A percentile compares a stretch with the other conserved stretches of the same genome.
These are phyloP conservation scores for Cichladusa arquata DNA, from an alignment of 2,113 vertebrate species.

Conservation along the genomic window DNA sequence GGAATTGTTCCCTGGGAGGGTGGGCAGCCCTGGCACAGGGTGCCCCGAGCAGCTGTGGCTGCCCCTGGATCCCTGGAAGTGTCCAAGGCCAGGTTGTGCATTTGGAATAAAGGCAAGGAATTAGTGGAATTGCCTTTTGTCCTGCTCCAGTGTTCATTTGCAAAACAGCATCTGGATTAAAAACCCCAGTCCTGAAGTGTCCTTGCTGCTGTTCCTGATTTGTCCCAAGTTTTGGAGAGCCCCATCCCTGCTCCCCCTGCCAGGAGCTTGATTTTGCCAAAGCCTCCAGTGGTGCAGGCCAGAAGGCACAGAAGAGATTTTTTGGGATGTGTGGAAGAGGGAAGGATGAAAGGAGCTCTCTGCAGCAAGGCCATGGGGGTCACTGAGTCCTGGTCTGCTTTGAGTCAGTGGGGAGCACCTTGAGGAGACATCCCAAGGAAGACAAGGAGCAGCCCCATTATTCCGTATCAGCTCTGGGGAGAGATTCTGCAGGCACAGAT, in stretches of 20 bases:
- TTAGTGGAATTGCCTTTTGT: not conserved
- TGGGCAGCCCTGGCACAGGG: not conserved
- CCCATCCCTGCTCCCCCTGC: not conserved
- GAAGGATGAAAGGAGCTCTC: not conserved
- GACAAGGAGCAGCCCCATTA: not conserved
- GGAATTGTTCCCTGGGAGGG: not conserved
- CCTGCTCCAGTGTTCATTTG: not conserved
- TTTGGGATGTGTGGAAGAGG: not conserved
- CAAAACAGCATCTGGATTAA: not conserved
- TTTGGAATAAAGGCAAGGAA: not conserved
- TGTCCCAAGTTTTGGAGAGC: not conserved
- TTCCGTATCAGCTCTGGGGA: rapidly evolving
- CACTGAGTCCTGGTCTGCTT: not conserved
- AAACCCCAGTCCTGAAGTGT: not conserved
- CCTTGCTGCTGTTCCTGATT: not conserved
- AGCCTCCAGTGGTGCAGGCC: not conserved
- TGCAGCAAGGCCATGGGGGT: rapidly evolving
- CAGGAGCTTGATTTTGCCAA: not conserved
- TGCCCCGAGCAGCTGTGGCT: not conserved
- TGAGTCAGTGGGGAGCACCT: not conserved
- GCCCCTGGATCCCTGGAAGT: not conserved
- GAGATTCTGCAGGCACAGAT: not conserved
- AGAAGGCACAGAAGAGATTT: not conserved
- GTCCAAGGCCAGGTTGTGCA: rapidly evolving
- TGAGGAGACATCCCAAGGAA: not conserved